Base-by-base conservation (phyloP, 2,888 invertebrate species). In the Portevinia maculata region DNA sequence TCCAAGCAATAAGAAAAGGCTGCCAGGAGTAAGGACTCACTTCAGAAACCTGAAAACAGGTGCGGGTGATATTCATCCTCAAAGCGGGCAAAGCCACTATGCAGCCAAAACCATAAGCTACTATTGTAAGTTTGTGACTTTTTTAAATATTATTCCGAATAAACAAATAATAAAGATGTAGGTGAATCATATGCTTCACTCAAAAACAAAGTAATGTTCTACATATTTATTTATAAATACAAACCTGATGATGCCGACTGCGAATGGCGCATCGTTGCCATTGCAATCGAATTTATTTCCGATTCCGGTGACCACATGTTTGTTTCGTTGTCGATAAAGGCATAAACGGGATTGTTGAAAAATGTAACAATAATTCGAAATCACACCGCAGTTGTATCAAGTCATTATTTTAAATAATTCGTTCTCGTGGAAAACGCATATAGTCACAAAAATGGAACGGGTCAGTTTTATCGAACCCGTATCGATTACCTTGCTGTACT, bases 261-360 rank as follows among this genome's bases (percentile, higher is more conserved):
- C 89, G 94, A 94, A 88, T 94, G 93, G 87, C 93, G 93, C 91
- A 94, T 92, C 84, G 94, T 94, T 79, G 89, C 90, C 96, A 96
- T 96, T 90, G 96, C 96, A 90, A 96, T 96, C 87, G 96, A 95
- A 91, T 94, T 96, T 90, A 96, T 96, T 92, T 96, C 96, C 84
- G 93, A 93, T 87, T 93, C 94, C 48, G 93, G 93, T 88, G 93
- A 93, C 94, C 94, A 95, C 94, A 94, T 94, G 86, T 88, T 79
- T 76, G 76, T 74, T 84, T 75, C 81, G 75, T 75, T 81, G 81
- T 64, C 64, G 34, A 30, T 75, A 46, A 65, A 39, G 30, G 19
- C 21, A 41, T 53, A 53, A 19, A 62, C 37, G 62, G 30, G 32
- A 24, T 53, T 44, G 7, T 53, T 62, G 17, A 6, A 32, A 21